Conservation (phyloP, 92 coral and sea anemone genomes). For the Hydrozoanthus gracilis region DNA sequence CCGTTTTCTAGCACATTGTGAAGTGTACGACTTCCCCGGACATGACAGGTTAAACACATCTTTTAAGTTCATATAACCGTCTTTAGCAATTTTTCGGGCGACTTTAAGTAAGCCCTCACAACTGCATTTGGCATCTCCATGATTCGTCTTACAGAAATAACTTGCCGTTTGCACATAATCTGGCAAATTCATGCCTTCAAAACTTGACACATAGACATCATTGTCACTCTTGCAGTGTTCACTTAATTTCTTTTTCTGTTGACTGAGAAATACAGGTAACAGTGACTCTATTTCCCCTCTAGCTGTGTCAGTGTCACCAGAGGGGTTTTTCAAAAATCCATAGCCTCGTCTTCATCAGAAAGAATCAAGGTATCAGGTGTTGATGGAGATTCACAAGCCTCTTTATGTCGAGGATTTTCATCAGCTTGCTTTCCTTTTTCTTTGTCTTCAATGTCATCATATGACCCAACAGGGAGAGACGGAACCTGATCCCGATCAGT, state of each 20-base stretch:
- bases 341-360: slow-evolving; percentile 30
- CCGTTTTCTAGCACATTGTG: slow-evolving; percentile 53
- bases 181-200: slow-evolving; percentile 57
- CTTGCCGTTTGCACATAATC: too few relatives aligned
- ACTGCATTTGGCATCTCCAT: slow-evolving; percentile 11
- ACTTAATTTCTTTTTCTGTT: slow-evolving; percentile 50
- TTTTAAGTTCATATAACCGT: slow-evolving; percentile 41
- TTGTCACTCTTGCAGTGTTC: slow-evolving; percentile 32
- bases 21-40: slow-evolving; percentile 35
- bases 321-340: slow-evolving; percentile 56
- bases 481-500: neutral
- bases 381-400: slow-evolving; percentile 30
- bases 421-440: neutral
- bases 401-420: slow-evolving; percentile 31
- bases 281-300: slow-evolving; percentile 52
- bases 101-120: slow-evolving; percentile 27
- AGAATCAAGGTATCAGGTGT: slow-evolving; percentile 49
- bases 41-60: slow-evolving; percentile 39
- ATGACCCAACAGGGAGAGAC: slow-evolving; percentile 19
- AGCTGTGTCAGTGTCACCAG: slow-evolving; percentile 37
- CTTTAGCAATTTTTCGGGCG: slow-evolving; percentile 45
- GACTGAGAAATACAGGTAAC: slow-evolving; percentile 16
- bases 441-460: slow-evolving; percentile 5
- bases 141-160: too few relatives aligned
- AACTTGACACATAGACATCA: slow-evolving; percentile 48